Evolutionary conservation across 2,888 invertebrate species (phyloP), one percentile per base, ranked within the genome.

Genomic region (Dryocosmus kuriphilus): DNA sequence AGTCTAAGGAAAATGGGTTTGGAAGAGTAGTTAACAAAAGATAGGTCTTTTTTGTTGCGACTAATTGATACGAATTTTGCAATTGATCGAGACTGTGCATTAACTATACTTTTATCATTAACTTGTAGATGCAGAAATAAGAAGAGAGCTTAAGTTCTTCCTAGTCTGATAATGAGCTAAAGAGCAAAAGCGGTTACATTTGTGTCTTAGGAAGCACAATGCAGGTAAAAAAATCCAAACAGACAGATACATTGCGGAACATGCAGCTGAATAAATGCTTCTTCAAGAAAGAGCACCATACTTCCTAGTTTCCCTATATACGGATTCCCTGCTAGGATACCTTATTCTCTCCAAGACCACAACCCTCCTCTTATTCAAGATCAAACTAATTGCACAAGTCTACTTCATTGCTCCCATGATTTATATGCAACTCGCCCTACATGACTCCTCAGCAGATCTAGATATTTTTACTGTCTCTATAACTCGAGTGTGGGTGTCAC

Each of bases 281-380:
- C 46, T 63, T 63, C 32, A 32, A 63, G 63, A 27, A 19, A 65
- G 65, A 65, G 57, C 24, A 57, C 41, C 41, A 46, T 71, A 51
- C 67, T 71, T 71, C 67, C 67, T 71, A 46, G 67, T 71, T 71
- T 51, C 67, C 67, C 67, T 71, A 71, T 71, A 71, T 71, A 71
- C 46, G 46, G 67, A 71, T 71, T 71, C 67, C 67, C 67, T 46
- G 67, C 67, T 27, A 71, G 67, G 67, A 41, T 71, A 46, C 46
- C 67, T n/a, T 46, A 27, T 57, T 22, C 46, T 71, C 41, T 65
- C 7, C 65, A 30, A 71, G 67, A 71, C 63, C 32, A 35, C 32
- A 63, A 35, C 27, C 19, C 27, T 71, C 19, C 27, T 71, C 46
- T 71, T 67, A 67, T 71, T 71, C 51, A 71, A 46, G 30, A 71